A percentile compares a stretch with the other conserved stretches of the same genome.
phyloP scores from a whole-genome alignment of 2,888 invertebrate genomes.

The Amblyjoppa proteus region DNA sequence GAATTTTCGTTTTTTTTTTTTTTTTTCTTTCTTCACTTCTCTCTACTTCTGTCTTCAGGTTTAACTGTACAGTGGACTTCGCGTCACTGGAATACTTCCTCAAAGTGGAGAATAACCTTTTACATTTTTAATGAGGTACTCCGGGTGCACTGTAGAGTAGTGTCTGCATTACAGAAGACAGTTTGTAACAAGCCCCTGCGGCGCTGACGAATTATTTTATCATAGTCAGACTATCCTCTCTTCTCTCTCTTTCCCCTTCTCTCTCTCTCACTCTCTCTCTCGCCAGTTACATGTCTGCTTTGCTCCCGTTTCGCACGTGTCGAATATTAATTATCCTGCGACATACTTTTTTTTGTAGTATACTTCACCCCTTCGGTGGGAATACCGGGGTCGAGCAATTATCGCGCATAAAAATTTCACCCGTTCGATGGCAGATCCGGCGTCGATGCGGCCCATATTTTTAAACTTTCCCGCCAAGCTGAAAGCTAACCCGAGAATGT shows the following conservation, averaged over 20 bases:
- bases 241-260: background rate
- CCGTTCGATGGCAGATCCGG: background rate
- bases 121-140: constrained; percentile 69
- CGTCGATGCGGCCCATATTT: background rate
- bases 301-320: constrained; percentile 6
- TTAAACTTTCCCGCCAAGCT: background rate
- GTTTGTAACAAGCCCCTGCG: constrained; percentile 20
- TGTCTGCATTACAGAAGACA: constrained; percentile 7
- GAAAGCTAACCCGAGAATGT: too few species aligned
- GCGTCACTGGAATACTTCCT: constrained; percentile 32
- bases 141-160: constrained; percentile 30
- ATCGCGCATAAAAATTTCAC: background rate
- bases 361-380: background rate
- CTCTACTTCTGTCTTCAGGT: constrained; percentile 11
- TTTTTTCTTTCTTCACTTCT: background rate
- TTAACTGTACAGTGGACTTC: constrained; percentile 15
- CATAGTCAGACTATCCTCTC: background rate
- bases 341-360: background rate
- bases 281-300: background rate
- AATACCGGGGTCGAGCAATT: background rate
- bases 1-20: background rate
- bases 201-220: constrained; percentile 32
- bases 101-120: constrained; percentile 54
- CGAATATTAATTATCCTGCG: constrained; percentile 41
- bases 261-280: background rate